Evolutionary conservation across 1,140 invertebrate species (phyloP), one percentile per base, ranked within the genome.

Genomic region (Aphis gossypii): DNA sequence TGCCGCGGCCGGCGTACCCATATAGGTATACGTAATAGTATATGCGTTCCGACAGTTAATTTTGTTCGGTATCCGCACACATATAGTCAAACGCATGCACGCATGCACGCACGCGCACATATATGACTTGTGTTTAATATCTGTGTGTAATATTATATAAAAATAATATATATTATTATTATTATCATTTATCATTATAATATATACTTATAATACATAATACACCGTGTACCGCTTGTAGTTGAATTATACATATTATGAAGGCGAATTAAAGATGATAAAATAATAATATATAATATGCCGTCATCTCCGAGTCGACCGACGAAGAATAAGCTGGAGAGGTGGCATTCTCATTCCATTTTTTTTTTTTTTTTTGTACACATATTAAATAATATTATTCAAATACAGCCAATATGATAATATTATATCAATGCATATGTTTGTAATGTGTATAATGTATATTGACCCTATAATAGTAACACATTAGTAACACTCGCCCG

Each of bases 31-130:
- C 83, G 23, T n/a, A 48, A n/a, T 20, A 35, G 30, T 51, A 89
- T 51, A 89, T 38, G 48, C 48, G 46, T 89, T 89, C 48, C n/a
- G 87, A 89, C 87, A 89, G 87, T 89, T 89, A 8, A 46, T 87
- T 88, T 88, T 51, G 46, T 88, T 35, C n/a, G 46, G 86, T 88
- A 88, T 88, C 86, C 46, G 30, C 46, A 51, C 46, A 51, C 84
- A 46, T 41, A 41, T 41, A 41, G 38, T 83, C 35, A 84, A 25
- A 46, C 86, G n/a, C 46, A 51, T n/a, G 44, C 86, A 51, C 86
- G 20, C 44, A 51, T 30, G 46, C n/a, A 9, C 21, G 18, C 46
- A 21, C 46, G 38, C 38, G 38, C 0, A 0, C 1, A 14, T 46
- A 44, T 25, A 21, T 44, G 46, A 76, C 60, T 76, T n/a, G 60